Base-by-base conservation (phyloP, 2,797 vertebrate genomes). In the Pitangus sulphuratus region DNA sequence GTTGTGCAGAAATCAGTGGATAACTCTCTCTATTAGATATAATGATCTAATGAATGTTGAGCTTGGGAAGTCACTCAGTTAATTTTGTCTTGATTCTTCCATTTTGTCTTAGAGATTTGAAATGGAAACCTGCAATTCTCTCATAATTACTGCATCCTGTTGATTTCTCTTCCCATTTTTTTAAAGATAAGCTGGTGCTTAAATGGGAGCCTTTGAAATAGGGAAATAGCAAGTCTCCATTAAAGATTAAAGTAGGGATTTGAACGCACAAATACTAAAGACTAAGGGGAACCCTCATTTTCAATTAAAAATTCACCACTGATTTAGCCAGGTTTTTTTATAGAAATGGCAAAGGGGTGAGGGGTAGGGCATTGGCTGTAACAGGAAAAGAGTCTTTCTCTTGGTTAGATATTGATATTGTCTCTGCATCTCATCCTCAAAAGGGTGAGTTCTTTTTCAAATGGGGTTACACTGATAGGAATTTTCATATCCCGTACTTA, bases 1-100 rank as follows among this genome's bases (percentile, higher is more conserved):
- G 83, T 75, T 76, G 92, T 93, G 78, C 31, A 87, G 95, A 77
- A 92, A 93, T 95, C 44, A 39, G 53, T 12, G 37, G 54, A 92
- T 95, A 96, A 93, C 83, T 94, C 39, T 71, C 92, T 83, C 69
- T 93, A 78, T 78, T 76, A 94, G 58, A 75, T 70, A 65, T 39
- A 94, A 87, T 93, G 96, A 90, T 93, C 84, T 96, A 93, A 82
- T 48, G 44, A 91, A 61, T 89, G 54, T 74, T 77, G 84, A 96
- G 81, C 87, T 89, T 65, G 79, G 64, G 84, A 91, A 92, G 84
- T 91, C n/a, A 93, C 95, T 97, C 89, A 89, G 86, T 96, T 88
- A 90, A 78, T 92, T 87, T 97, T 90, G 44, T 61, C 44, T 95
- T 96, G 96, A 90, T 72, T 92, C 85, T 84, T 87, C 89, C 78